Evolutionary conservation across 2,888 invertebrate genomes (phyloP), one percentile per base, ranked within the genome.

Genomic region (Drosophila meridiana): DNA sequence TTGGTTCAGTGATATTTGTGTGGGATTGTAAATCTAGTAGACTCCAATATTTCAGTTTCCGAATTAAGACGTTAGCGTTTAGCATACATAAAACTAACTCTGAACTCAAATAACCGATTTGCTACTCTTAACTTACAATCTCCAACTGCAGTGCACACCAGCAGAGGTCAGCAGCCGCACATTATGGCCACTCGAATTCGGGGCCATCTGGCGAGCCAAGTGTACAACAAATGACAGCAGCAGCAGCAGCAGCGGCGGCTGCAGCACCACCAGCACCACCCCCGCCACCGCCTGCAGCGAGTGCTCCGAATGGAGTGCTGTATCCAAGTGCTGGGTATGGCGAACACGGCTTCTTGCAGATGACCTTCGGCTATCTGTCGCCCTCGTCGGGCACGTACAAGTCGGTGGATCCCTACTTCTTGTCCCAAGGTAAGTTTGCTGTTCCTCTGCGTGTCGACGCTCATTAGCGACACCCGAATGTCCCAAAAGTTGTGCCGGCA

Each of bases 361-460:
- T 96, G 92, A 95, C 95, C 0, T 93, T 96, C 81, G 96, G 96
- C 0, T 96, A 96, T 90, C 89, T 96, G 56, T 95, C 95, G 52
- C 94, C 95, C 0, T 92, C 93, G 38, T 92, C 93, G 32, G 95
- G 95, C 1, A 95, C 95, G 1, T 96, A 96, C 83, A 96, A 96
- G 90, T 94, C 94, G 36, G 95, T 96, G 74, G 95, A 96, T 76
- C 96, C 96, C 0, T 96, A 96, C 91, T 96, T 96, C 93, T 91
- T 96, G 57, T 95, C 96, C 43, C 96, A 96, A 95, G 96, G 96
- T 95, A 93, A 76, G 88, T 62, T 13, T n/a, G 7, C 52, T 26
- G 34, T 36, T 9, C n/a, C 30, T n/a, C 20, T 30, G 40, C 14
- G 68, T 75, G 65, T 69, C 70, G 80, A 84, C 70, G 64, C 72